Evolutionary conservation across 2,888 invertebrate genomes (phyloP).

Genomic region (Rotaria sp.): DNA sequence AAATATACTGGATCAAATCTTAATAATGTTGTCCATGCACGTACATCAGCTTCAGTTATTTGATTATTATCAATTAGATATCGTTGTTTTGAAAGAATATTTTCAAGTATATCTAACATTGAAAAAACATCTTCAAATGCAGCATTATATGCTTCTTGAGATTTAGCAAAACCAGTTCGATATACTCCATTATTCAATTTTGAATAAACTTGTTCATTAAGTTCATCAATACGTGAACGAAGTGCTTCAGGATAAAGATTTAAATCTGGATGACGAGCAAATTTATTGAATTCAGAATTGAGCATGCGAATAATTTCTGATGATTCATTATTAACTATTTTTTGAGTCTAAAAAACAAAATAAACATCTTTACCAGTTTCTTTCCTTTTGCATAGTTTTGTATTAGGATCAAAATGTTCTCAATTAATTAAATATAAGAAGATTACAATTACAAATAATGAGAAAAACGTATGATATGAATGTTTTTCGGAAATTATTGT

Average conservation of each 20-base stretch:
- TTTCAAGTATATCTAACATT: constrained; percentile 43
- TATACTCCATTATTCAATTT: constrained; percentile 53
- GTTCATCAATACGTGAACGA: constrained; percentile 46
- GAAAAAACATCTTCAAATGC: neutral
- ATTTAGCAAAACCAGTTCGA: constrained; percentile 47
- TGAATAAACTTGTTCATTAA: constrained; percentile 50
- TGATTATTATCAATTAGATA: constrained; percentile 46
- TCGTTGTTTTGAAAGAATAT: constrained; percentile 46
- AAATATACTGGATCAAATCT: constrained; percentile 51
- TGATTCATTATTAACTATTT: constrained; percentile 51
- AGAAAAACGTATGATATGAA: too few species aligned
- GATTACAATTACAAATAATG: too few species aligned
- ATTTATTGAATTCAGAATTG: constrained; percentile 49
- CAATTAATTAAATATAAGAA: too few species aligned
- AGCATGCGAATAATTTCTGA: constrained; percentile 53
- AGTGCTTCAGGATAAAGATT: constrained; percentile 48
- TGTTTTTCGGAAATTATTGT: too few species aligned
- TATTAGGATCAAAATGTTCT: too few species aligned
- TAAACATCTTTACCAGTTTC: too few species aligned
- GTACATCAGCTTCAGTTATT: constrained; percentile 52
- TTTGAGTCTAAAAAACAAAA: constrained; percentile 41
- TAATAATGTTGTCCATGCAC: constrained; percentile 49
- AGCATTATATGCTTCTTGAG: constrained; percentile 43
- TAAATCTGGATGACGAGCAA: constrained; percentile 46
- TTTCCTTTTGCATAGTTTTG: too few species aligned